Base-by-base conservation (phyloP, 1,140 invertebrate species). In the Orius insidiosus region DNA sequence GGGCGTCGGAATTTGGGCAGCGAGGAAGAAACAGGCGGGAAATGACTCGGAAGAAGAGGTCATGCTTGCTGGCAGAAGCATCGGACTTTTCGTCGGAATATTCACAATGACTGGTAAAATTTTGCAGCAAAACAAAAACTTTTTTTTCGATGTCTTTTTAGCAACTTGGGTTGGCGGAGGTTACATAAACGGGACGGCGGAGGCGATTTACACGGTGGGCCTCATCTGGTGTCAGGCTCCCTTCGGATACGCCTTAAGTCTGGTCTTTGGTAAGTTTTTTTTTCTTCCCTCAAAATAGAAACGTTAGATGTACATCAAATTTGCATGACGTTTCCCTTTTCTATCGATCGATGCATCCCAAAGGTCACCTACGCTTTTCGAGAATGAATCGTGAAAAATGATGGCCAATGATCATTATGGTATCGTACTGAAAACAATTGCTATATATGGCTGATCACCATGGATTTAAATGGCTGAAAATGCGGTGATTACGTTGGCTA, bases 91-190 rank as follows among this genome's bases (percentile, higher is more conserved):
- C 55, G 92, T 97, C 35, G 93, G 93, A 13, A 92, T 95, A 50
- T 96, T 97, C 56, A 97, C 93, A 10, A 98, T 97, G 93, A 97
- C 93, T 62, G 85, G 85, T 88, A 63, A 66, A 56, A 41, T 10
- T 13, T 10, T 9, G 11, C 7, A 39, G 11, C 3, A 39, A 39
- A 14, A 43, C 41, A 16, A 19, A 31, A 43, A 19, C 18, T 24
- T 43, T 43, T 16, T 7, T 16, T 30, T 16, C 19, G 13, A 41
- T 44, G n/a, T 10, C 6, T 45, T 63, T 63, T 14, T 62, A 82
- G 93, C 93, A 13, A 97, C 92, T 13, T 97, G 94, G 94, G 93
- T 98, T 10, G 94, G 94, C 46, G 94, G 94, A 31, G 94, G 92
- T 24, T 98, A 97, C 68, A 98, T 98, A 59, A 98, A 97, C 62